Conservation (phyloP, 2,797 vertebrate genomes). For the Loris lydekkerianus region DNA sequence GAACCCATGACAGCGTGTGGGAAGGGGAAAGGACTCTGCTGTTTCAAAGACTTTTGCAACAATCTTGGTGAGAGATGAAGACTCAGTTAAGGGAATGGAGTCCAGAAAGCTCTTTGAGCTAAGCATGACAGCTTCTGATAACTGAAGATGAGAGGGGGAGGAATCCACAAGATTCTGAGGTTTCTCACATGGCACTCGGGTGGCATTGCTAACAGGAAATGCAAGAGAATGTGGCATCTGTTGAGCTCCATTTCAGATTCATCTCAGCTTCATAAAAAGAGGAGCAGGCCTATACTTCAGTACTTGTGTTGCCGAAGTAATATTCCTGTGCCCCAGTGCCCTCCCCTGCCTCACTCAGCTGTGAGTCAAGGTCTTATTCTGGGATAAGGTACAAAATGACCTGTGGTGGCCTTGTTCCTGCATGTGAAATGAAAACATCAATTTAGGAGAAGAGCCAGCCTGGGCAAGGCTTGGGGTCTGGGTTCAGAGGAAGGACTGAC, state of each 20-base stretch:
- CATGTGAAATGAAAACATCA: neutral
- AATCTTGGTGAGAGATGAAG: neutral
- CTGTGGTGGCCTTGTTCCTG: neutral
- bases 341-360: neutral
- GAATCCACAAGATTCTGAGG: neutral
- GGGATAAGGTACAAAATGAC: neutral
- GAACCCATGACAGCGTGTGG: neutral
- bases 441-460: neutral
- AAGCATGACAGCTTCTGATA: neutral
- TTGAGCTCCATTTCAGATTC: neutral
- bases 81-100: neutral
- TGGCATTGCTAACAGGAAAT: neutral
- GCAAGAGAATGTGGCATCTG: neutral
- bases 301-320: neutral
- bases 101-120: neutral
- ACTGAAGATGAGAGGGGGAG: neutral
- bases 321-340: neutral
- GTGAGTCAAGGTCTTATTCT: neutral
- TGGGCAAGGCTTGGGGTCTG: neutral
- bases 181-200: neutral
- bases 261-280: neutral
- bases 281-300: neutral
- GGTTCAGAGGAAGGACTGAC: too few relatives aligned
- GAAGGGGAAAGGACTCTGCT: neutral
- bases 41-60: neutral